Base-by-base conservation (phyloP, 2,113 vertebrate species). In the Callorhinus ursinus region DNA sequence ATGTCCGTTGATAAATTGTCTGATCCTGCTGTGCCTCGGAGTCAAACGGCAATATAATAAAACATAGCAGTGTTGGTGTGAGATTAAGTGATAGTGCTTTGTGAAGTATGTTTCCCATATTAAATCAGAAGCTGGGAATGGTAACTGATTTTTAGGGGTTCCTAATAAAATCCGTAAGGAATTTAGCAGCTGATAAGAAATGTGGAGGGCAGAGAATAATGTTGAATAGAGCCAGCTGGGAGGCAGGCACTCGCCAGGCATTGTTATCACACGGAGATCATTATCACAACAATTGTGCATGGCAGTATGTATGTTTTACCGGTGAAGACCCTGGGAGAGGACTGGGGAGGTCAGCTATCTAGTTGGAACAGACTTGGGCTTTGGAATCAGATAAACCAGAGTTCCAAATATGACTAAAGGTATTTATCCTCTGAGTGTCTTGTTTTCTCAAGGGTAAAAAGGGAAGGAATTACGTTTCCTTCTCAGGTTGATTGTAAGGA, bases 321-420 rank as follows among this genome's bases (percentile, higher is more conserved):
- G 16, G 55, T n/a, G 22, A 83, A 59, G 36, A 46, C n/a, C 31
- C 4, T 28, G 31, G 57, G 14, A 4, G 42, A 79, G 65, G 26
- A 31, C 53, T 72, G 26, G 19, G 59, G 8, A 79, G 39, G 77
- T 11, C 33, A 53, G 39, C 1, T 59, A 39, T 33, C 81, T 87
- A 57, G 7, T 53, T 85, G 80, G n/a, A 93, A 93, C 90, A 36
- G 31, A 7, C 46, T 77, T 88, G 90, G 42, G 21, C 69, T 69
- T 96, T 90, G 46, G 19, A 93, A 81, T 92, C n/a, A 59, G 18
- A 39, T 88, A 90, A 91, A 76, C 26, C 8, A 46, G 33, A 59
- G 12, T 80, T 92, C 33, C 31, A n/a, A 28, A 69, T 55, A 5
- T 63, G 55, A 57, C n/a, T 86, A 67, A 46, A 79, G 9, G 77